phyloP scores from a whole-genome alignment of 2,113 vertebrate species.

The Chinchilla lanigera region DNA sequence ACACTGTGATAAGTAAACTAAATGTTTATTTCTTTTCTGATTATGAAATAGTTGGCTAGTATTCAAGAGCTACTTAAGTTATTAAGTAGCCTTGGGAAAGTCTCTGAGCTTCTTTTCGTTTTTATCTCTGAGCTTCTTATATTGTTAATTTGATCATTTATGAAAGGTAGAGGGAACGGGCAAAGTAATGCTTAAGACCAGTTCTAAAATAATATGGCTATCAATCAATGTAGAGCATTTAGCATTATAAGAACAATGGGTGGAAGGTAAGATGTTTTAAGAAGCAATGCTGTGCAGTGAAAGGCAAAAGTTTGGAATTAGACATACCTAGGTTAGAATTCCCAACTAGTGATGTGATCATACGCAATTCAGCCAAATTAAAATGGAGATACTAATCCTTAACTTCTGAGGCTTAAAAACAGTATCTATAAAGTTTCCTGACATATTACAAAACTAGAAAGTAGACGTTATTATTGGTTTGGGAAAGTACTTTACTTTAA shows the following conservation, averaged over 20 bases:
- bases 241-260: neutral
- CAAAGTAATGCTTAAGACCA: conserved; percentile 23
- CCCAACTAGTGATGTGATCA: neutral
- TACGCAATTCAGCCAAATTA: conserved; percentile 38
- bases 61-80: neutral
- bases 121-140: neutral
- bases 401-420: conserved; percentile 51
- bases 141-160: conserved; percentile 20
- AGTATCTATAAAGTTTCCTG: conserved; percentile 27
- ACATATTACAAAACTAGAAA: neutral
- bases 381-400: neutral
- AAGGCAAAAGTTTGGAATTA: conserved; percentile 13
- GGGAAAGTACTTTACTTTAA: neutral
- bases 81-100: neutral
- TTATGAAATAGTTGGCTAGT: neutral
- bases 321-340: neutral
- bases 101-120: neutral
- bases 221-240: neutral
- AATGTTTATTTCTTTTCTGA: conserved; percentile 38
- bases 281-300: neutral
- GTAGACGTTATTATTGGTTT: conserved; percentile 24
- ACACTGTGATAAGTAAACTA: conserved; percentile 7
- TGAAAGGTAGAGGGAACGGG: neutral
- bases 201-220: conserved; percentile 2
- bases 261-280: neutral